Evolutionary conservation across 2,113 vertebrate genomes (phyloP).

Genomic region (Phalacrocorax aristotelis): DNA sequence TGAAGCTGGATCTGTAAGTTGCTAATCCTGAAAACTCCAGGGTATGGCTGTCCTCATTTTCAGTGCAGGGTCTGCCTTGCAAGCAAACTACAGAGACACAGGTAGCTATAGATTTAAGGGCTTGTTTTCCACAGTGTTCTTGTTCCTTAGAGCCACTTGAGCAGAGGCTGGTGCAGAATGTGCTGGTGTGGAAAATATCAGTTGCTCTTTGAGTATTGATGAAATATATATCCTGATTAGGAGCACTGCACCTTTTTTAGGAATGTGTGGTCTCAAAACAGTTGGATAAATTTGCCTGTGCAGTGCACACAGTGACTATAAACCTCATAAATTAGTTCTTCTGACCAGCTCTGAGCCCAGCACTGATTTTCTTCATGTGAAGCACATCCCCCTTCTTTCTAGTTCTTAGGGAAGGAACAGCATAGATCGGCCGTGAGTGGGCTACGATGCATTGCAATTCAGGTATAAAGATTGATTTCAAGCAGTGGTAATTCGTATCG

Average conservation of each 20-base stretch:
- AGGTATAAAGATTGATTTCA: not conserved
- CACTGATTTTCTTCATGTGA: not conserved
- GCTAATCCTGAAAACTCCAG: not conserved
- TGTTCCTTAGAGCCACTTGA: not conserved
- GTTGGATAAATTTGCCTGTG: not conserved
- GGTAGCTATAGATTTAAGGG: not conserved
- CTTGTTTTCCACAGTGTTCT: not conserved
- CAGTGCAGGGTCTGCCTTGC: not conserved
- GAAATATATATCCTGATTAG: not conserved
- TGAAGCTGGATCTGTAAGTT: not conserved
- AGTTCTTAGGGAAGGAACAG: not conserved
- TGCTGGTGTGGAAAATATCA: not conserved
- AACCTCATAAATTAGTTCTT: not conserved
- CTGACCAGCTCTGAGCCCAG: not conserved
- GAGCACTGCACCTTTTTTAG: not conserved
- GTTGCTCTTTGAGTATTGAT: not conserved
- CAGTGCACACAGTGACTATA: not conserved
- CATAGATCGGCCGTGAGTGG: not conserved
- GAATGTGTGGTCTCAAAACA: not conserved
- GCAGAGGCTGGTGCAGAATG: not conserved
- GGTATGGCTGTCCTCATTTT: conserved; percentile 1
- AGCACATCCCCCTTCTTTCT: not conserved
- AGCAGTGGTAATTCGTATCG: not conserved
- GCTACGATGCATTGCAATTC: not conserved
- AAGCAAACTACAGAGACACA: not conserved